These are phyloP conservation scores for Petrolisthes manimaculis DNA, from an alignment of 2,888 invertebrate genomes.

Conservation along the genomic window DNA sequence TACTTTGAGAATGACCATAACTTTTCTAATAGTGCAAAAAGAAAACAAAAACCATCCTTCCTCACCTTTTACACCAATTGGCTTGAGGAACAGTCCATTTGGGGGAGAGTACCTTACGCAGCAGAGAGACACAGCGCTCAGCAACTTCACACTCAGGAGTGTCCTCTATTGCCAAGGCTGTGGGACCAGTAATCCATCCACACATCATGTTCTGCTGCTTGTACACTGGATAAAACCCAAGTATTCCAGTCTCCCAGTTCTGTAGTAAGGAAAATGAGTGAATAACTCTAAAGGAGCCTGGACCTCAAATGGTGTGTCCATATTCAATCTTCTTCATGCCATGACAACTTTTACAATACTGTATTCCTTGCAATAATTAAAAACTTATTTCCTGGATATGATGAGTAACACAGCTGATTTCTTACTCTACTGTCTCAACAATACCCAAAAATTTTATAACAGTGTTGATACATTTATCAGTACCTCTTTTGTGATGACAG, in stretches of 20 bases:
- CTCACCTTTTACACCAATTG: slow-evolving; percentile 40
- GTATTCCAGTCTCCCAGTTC: slow-evolving; percentile 77
- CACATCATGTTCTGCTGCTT: slow-evolving; percentile 77
- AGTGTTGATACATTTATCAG: background rate
- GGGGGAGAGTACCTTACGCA: slow-evolving; percentile 74
- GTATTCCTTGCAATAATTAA: too few species aligned
- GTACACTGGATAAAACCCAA: slow-evolving; percentile 78
- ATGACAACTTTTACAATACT: too few species aligned
- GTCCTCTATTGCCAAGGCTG: slow-evolving; percentile 76
- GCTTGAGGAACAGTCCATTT: slow-evolving; percentile 46
- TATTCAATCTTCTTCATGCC: too few species aligned
- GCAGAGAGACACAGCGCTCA: slow-evolving; percentile 73
- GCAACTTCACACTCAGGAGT: slow-evolving; percentile 74
- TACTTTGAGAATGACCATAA: too few species aligned
- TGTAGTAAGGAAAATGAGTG: slow-evolving; percentile 39
- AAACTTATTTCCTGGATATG: too few species aligned
- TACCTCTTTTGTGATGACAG: slow-evolving; percentile 40
- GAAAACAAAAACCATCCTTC: background rate
- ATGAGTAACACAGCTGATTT: too few species aligned
- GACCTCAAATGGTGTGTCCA: too few species aligned
- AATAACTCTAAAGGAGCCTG: too few species aligned
- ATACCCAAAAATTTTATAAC: too few species aligned
- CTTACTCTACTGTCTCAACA: too few species aligned
- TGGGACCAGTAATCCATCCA: slow-evolving; percentile 79
- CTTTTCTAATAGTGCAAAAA: too few species aligned